Percentiles rank a stretch among this genome's conserved stretches.
Evolutionary conservation across 2,888 invertebrate species (phyloP).

Genomic region (Drosophila infuscata): DNA sequence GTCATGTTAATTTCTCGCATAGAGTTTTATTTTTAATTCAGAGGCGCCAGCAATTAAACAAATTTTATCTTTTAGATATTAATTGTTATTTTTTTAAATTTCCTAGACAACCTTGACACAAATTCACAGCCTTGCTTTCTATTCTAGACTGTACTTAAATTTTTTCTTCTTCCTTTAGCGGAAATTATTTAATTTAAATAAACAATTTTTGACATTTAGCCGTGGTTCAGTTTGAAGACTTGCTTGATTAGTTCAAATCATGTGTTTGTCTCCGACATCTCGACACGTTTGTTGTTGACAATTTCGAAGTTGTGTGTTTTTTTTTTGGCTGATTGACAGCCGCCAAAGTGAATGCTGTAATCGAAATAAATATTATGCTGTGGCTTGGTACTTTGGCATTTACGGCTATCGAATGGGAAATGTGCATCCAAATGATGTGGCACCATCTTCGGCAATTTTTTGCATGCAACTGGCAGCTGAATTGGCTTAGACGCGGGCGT

Average conservation of each 20-base stretch:
- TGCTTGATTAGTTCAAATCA: constrained; percentile 5
- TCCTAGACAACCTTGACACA: neutral
- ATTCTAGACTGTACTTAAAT: neutral
- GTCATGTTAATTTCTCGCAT: constrained; percentile 59
- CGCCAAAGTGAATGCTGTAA: constrained; percentile 59
- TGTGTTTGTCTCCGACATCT: constrained; percentile 5
- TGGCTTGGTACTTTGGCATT: constrained; percentile 66
- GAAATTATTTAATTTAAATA: neutral
- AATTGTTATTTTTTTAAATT: neutral
- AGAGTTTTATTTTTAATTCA: constrained; percentile 31
- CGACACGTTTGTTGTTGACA: constrained; percentile 58
- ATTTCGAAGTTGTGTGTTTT: constrained; percentile 51
- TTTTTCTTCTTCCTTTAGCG: neutral
- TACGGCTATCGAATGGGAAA: constrained; percentile 58
- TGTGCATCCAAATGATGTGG: constrained; percentile 32
- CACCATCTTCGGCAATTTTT: constrained; percentile 33
- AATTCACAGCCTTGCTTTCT: neutral
- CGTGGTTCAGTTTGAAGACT: neutral
- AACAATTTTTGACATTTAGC: neutral
- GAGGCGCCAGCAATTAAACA: constrained; percentile 5
- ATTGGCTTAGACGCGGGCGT: constrained; percentile 43
- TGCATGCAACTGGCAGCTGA: constrained; percentile 30
- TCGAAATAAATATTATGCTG: constrained; percentile 39
- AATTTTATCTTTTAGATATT: neutral
- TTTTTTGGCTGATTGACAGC: constrained; percentile 64